phyloP scores from a whole-genome alignment of 2,113 vertebrate species.

The Oreotragus oreotragus region DNA sequence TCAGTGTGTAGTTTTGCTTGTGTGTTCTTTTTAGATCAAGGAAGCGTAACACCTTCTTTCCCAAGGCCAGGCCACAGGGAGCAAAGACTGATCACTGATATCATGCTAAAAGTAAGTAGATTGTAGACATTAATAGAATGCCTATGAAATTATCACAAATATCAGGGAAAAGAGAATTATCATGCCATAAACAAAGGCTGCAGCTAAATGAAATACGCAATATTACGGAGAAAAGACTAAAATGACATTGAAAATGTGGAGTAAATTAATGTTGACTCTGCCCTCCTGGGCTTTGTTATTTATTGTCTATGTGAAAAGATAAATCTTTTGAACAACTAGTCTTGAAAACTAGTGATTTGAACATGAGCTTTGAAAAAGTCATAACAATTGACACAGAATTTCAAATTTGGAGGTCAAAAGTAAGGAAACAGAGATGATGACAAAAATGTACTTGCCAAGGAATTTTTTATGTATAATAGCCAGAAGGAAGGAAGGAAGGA shows the following conservation, averaged over 20 bases:
- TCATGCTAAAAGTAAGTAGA: background rate
- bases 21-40: background rate
- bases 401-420: background rate
- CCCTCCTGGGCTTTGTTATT: background rate
- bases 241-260: background rate
- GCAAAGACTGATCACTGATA: background rate
- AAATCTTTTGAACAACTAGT: background rate
- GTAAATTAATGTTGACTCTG: background rate
- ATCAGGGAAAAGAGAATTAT: background rate
- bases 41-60: background rate
- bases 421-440: background rate
- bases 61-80: background rate
- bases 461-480: background rate
- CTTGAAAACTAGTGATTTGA: background rate
- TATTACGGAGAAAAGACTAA: background rate
- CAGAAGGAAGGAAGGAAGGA: too few species aligned
- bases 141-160: background rate
- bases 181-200: background rate
- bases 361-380: background rate
- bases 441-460: background rate
- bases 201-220: background rate
- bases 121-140: background rate
- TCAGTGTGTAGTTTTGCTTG: background rate
- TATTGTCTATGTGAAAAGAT: background rate
- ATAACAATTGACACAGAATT: background rate